phyloP scores from a whole-genome alignment of 2,797 vertebrate genomes.

The Poeciliopsis turneri region DNA sequence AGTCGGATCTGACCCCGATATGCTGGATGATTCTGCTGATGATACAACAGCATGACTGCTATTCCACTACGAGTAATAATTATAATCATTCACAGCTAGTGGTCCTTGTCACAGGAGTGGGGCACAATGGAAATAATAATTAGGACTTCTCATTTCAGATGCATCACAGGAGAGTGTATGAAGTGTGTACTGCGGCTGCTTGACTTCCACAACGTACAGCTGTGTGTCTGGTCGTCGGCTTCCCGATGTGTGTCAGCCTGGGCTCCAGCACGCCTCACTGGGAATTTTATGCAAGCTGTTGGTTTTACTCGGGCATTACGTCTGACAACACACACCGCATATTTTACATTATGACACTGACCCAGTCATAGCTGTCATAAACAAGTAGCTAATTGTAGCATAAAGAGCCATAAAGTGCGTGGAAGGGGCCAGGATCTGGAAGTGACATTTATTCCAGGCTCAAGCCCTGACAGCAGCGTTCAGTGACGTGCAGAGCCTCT shows the following conservation, averaged over 20 bases:
- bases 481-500: constrained; percentile 44
- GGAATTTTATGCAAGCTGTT: constrained; percentile 39
- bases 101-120: constrained; percentile 77
- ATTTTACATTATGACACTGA: constrained; percentile 55
- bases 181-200: constrained; percentile 52
- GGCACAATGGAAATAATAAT: constrained; percentile 82
- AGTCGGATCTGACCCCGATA: constrained; percentile 75
- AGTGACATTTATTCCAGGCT: constrained; percentile 53
- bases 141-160: constrained; percentile 76
- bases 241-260: constrained; percentile 26
- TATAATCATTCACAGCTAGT: constrained; percentile 80
- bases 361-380: constrained; percentile 58
- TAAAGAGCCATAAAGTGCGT: constrained; percentile 44
- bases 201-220: constrained; percentile 71
- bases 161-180: constrained; percentile 61
- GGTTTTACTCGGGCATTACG: constrained; percentile 16
- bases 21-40: constrained; percentile 74
- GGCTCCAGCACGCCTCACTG: constrained; percentile 7
- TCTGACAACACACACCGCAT: constrained; percentile 25
- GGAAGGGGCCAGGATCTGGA: constrained; percentile 36
- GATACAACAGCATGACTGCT: constrained; percentile 74
- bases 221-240: constrained; percentile 58
- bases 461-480: constrained; percentile 49
- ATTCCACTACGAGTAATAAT: constrained; percentile 77
- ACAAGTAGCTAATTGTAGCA: constrained; percentile 61